Conservation (phyloP, 2,888 invertebrate species). For the Phytoseiulus persimilis region DNA sequence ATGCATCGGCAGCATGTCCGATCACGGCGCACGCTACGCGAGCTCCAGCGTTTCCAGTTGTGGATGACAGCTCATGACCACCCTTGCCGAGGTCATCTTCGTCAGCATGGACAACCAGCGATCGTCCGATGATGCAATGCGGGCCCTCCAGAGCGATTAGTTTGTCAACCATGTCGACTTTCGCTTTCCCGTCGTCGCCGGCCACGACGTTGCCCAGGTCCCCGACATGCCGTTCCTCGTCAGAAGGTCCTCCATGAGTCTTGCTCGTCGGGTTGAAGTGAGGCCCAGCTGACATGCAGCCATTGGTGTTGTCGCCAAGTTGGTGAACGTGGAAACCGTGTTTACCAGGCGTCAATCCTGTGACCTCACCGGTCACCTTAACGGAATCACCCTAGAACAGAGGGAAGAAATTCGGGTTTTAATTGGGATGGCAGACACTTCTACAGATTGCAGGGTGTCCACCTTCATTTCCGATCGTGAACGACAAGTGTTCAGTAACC, state of each 20-base stretch:
- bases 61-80: constrained; percentile 80
- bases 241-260: constrained; percentile 64
- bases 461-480: too few species aligned
- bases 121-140: constrained; percentile 71
- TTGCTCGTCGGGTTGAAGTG: constrained; percentile 79
- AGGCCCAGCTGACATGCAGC: constrained; percentile 82
- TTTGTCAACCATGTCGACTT: constrained; percentile 60
- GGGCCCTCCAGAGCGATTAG: constrained; percentile 62
- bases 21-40: constrained; percentile 81
- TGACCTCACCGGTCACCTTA: constrained; percentile 66
- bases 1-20: constrained; percentile 56
- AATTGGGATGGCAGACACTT: too few species aligned
- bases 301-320: constrained; percentile 87
- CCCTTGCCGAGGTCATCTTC: constrained; percentile 86
- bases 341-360: constrained; percentile 65
- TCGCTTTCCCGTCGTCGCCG: constrained; percentile 59
- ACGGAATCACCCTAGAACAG: constrained; percentile 54
- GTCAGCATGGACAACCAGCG: constrained; percentile 78
- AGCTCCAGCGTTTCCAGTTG: constrained; percentile 88
- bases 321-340: constrained; percentile 93
- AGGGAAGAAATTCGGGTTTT: constrained; percentile 37
- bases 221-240: constrained; percentile 65
- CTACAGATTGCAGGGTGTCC: too few species aligned
- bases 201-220: constrained; percentile 79
- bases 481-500: too few species aligned